Percentiles rank a stretch among this genome's conserved stretches.
These are phyloP conservation scores for Periophthalmus modestus DNA, from an alignment of 2,113 vertebrate genomes.

Conservation along the genomic window DNA sequence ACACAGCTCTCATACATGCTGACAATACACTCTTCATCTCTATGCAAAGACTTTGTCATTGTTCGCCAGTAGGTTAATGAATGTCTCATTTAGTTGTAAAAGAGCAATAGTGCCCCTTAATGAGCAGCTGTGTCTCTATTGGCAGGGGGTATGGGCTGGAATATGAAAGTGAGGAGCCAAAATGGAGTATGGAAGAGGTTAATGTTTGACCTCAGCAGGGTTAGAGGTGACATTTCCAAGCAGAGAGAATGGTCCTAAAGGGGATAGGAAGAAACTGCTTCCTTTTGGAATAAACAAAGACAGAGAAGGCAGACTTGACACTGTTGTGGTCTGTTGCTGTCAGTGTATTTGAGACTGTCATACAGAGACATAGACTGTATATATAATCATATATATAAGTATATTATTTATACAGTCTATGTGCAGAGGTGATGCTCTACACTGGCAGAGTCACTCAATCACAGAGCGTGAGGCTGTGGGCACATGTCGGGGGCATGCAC, in stretches of 20 bases:
- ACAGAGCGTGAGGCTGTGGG: constrained; percentile 25
- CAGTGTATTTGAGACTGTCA: constrained; percentile 33
- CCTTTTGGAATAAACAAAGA: constrained; percentile 27
- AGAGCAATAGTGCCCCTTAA: not conserved
- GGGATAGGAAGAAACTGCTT: constrained; percentile 16
- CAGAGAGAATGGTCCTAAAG: constrained; percentile 22
- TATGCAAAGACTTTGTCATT: not conserved
- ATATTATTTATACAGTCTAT: not conserved
- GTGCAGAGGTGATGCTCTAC: constrained; percentile 30
- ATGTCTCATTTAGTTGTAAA: constrained; percentile 4
- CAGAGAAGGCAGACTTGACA: constrained; percentile 10
- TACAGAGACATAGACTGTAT: too few species aligned
- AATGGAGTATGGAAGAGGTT: constrained; percentile 11
- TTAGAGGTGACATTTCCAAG: constrained; percentile 47
- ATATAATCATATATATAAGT: too few species aligned
- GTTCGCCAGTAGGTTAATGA: constrained; percentile 4
- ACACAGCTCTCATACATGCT: not conserved
- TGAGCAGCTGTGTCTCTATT: constrained; percentile 4
- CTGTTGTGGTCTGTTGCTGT: constrained; percentile 20
- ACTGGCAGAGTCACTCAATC: constrained; percentile 26
- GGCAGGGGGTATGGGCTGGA: not conserved
- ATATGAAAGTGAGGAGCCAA: constrained; percentile 11
- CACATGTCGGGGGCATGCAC: constrained; percentile 5
- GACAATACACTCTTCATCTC: not conserved
- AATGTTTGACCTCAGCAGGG: constrained; percentile 48